phyloP scores from a whole-genome alignment of 2,888 invertebrate species.

The Agrenia bidenticulata region DNA sequence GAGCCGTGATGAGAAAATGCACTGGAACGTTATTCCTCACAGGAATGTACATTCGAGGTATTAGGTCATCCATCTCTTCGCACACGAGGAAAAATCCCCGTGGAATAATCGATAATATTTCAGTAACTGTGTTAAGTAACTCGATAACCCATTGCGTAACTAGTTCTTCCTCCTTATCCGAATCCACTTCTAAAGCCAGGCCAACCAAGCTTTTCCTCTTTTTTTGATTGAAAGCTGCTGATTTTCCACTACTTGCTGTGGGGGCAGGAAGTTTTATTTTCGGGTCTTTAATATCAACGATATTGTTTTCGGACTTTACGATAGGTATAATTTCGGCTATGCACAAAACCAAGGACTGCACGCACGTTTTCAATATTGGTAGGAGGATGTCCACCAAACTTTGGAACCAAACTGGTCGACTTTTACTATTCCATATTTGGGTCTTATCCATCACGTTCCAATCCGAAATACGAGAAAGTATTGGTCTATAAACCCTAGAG shows the following conservation, averaged over 20 bases:
- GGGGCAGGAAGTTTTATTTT: neutral
- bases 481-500: constrained; percentile 43
- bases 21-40: constrained; percentile 70
- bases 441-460: constrained; percentile 52
- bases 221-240: constrained; percentile 3
- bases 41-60: constrained; percentile 71
- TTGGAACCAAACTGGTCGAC: constrained; percentile 52
- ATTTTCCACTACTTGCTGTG: neutral
- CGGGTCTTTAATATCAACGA: neutral
- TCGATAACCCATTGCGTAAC: constrained; percentile 48
- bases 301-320: neutral
- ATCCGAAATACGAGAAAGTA: constrained; percentile 45
- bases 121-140: constrained; percentile 49
- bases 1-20: constrained; percentile 69
- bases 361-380: constrained; percentile 52
- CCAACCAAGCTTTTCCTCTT: constrained; percentile 7
- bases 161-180: constrained; percentile 25
- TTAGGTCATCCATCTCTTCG: constrained; percentile 63
- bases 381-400: constrained; percentile 49
- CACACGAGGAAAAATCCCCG: constrained; percentile 51
- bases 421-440: constrained; percentile 52
- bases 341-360: constrained; percentile 50
- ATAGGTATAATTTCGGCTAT: constrained; percentile 28
- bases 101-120: constrained; percentile 50
- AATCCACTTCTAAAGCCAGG: constrained; percentile 2